Percentiles rank a stretch among this genome's conserved stretches.
phyloP scores from a whole-genome alignment of 2,113 vertebrate species.

The Anseranas semipalmata region DNA sequence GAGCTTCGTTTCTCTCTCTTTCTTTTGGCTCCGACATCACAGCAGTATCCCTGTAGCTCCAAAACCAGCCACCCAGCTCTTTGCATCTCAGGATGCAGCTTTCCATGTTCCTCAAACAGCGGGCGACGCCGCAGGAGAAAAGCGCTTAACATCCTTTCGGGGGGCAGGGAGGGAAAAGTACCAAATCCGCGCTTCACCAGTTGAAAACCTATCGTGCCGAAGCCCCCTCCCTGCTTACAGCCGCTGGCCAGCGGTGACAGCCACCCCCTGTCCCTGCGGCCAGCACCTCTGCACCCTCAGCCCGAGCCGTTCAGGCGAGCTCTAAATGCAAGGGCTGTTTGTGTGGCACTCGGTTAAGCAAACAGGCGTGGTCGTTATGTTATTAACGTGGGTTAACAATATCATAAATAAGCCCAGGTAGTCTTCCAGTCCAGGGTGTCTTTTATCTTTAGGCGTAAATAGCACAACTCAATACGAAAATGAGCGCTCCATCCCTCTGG shows the following conservation, averaged over 20 bases:
- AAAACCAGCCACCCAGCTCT: not conserved
- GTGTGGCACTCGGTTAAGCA: slow-evolving; percentile 33
- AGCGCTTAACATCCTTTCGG: slow-evolving; percentile 22
- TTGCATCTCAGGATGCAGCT: slow-evolving; percentile 55
- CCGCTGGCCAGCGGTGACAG: not conserved
- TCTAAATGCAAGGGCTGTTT: slow-evolving; percentile 2
- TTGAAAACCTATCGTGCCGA: not conserved
- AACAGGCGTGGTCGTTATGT: slow-evolving; percentile 51
- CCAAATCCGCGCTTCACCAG: not conserved
- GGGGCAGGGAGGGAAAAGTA: slow-evolving; percentile 1
- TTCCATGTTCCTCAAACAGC: slow-evolving; percentile 20
- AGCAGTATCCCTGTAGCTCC: slow-evolving; percentile 6
- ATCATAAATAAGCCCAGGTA: slow-evolving; percentile 1
- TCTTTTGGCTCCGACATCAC: slow-evolving; percentile 69
- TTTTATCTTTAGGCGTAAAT: slow-evolving; percentile 57
- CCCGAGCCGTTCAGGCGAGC: not conserved
- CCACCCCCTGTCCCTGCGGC: not conserved
- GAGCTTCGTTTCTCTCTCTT: slow-evolving; percentile 74
- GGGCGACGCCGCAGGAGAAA: slow-evolving; percentile 7
- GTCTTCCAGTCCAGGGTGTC: slow-evolving; percentile 20
- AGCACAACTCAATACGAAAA: slow-evolving; percentile 32
- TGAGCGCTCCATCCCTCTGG: not conserved
- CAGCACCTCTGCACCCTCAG: not conserved
- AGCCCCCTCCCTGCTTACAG: not conserved
- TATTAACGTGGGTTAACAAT: slow-evolving; percentile 14